Evolutionary conservation across 2,888 invertebrate genomes (phyloP).

Genomic region (Dryobota labecula): DNA sequence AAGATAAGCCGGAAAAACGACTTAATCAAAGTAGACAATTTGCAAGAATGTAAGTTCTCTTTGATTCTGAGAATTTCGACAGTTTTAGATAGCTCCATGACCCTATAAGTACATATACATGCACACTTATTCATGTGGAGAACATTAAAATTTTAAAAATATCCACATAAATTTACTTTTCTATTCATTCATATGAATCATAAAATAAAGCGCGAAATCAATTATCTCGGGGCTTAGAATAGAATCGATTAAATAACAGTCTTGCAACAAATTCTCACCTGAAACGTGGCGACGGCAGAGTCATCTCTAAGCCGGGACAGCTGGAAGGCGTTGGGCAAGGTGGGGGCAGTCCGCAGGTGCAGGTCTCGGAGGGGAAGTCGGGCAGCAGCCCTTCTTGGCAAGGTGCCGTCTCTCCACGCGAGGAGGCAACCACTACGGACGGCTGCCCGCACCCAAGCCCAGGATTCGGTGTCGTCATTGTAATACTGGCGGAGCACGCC

Average conservation of each 20-base stretch:
- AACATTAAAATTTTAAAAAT: no score
- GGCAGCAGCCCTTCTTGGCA: slow-evolving; percentile 85
- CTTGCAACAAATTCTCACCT: no score
- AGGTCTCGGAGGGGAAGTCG: slow-evolving; percentile 84
- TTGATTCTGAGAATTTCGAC: neutral
- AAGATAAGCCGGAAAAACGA: no score
- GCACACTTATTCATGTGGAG: slow-evolving; percentile 1
- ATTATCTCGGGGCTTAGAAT: no score
- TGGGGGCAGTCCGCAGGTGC: slow-evolving; percentile 81
- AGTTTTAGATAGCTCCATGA: neutral
- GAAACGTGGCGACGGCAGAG: slow-evolving; percentile 88
- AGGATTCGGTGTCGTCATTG: slow-evolving; percentile 82
- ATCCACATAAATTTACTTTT: no score
- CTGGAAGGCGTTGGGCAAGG: slow-evolving; percentile 86
- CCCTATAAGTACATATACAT: neutral
- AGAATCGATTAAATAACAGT: no score
- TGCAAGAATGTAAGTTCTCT: neutral
- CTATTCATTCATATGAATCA: no score
- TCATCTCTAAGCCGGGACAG: slow-evolving; percentile 86
- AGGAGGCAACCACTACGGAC: slow-evolving; percentile 84
- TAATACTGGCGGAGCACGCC: slow-evolving; percentile 88
- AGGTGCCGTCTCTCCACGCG: slow-evolving; percentile 87
- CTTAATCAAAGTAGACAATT: no score
- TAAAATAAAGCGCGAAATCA: no score
- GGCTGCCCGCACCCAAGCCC: slow-evolving; percentile 87